Evolutionary conservation across 1,140 invertebrate species (phyloP), one percentile per base, ranked within the genome.

Genomic region (Drosophila murphyi): DNA sequence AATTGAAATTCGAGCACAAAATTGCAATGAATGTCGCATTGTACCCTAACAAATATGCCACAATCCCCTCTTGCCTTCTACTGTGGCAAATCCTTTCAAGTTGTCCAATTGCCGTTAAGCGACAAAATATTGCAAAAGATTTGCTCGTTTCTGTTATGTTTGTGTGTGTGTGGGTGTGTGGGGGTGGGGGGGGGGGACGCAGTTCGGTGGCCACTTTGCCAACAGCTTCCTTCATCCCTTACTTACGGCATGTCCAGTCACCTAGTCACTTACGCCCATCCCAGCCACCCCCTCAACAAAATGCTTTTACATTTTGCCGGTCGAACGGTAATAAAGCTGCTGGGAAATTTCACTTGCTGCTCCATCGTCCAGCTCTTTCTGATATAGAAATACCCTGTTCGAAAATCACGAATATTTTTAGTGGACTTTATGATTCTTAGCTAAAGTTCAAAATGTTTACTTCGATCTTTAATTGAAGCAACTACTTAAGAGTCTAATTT

Each of bases 31-130:
- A 8, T 39, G 37, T 7, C 20, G 20, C 20, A 20, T 20, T 20
- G 20, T 20, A 20, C 20, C 20, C 20, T 20, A 37, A 8, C 43
- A 29, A 8, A 45, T 7, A 5, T 20, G 4, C 20, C 37, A 5
- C 29, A 52, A 34, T 1, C 28, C 37, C 12, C 6, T 31, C n/a
- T 3, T 7, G 5, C 47, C 34, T 3, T 2, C 37, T 37, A 35
- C 41, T 20, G 10, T 7, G 8, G 32, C 43, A 72, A 72, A 56
- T 61, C 57, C 72, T 70, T 75, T 63, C 54, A 75, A 63, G 60
- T 71, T 71, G 54, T 51, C 54, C 72, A 75, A 71, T 71, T 75
- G 60, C 67, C 60, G 72, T 59, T 63, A 69, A 74, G 35, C 65
- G 51, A 62, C 65, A 69, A 61, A 68, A 74, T 73, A 41, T 68